Conservation (phyloP, 2,888 invertebrate species). For the Scaptomyza reducta region DNA sequence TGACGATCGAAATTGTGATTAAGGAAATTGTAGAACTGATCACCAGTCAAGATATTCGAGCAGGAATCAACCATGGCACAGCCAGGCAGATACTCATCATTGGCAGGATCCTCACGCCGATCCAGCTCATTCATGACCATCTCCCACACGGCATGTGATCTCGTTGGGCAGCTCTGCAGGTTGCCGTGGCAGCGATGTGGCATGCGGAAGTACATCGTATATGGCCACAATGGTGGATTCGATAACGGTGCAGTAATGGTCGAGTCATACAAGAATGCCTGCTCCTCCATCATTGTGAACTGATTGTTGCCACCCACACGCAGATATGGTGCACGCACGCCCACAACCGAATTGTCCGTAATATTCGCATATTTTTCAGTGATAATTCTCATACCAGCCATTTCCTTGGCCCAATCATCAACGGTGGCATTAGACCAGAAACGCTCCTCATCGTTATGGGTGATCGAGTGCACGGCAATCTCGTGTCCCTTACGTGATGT, state of each 20-base stretch:
- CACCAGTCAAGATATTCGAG: constrained; percentile 95
- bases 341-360: constrained; percentile 95
- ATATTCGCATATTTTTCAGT: constrained; percentile 95
- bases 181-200: constrained; percentile 97
- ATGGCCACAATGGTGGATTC: constrained; percentile 98
- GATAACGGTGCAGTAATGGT: constrained; percentile 96
- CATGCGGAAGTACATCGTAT: constrained; percentile 99
- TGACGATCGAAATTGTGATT: constrained; percentile 97
- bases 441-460: constrained; percentile 95
- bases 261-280: constrained; percentile 97
- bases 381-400: constrained; percentile 96
- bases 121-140: constrained; percentile 98
- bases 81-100: constrained; percentile 94
- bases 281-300: constrained; percentile 98
- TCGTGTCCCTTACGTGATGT: constrained; percentile 96
- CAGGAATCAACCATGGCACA: constrained; percentile 98
- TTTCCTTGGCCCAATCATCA: constrained; percentile 97
- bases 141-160: constrained; percentile 97
- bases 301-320: constrained; percentile 97
- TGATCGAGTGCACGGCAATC: constrained; percentile 96
- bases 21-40: constrained; percentile 97
- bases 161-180: constrained; percentile 94
- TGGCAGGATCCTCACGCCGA: constrained; percentile 94
- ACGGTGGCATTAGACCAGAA: constrained; percentile 97
- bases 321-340: constrained; percentile 94